A percentile compares a stretch with the other conserved stretches of the same genome.
phyloP scores from a whole-genome alignment of 2,888 invertebrate species.

The Drosophila neotestacea region DNA sequence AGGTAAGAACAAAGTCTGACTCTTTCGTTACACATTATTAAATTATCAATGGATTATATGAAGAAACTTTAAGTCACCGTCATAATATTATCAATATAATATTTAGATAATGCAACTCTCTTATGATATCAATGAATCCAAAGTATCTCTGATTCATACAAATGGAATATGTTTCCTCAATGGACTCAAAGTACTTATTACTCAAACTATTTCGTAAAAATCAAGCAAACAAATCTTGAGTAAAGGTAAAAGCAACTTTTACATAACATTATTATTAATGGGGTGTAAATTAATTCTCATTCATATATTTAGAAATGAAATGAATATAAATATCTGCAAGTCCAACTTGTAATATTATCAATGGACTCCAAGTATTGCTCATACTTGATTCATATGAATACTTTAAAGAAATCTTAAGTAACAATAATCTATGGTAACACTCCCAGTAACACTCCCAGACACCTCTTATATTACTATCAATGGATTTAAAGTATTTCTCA shows the following conservation, averaged over 20 bases:
- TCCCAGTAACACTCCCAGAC: constrained; percentile 1
- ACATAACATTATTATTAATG: not conserved
- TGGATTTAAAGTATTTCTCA: constrained; percentile 15
- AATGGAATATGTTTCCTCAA: too few species aligned
- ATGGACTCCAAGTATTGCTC: constrained; percentile 5
- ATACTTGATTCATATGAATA: not conserved
- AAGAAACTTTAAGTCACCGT: too few species aligned
- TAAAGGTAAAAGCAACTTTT: not conserved
- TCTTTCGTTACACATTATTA: too few species aligned
- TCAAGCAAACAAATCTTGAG: not conserved
- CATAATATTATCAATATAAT: too few species aligned
- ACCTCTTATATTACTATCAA: constrained; percentile 13
- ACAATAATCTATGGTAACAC: constrained; percentile 8
- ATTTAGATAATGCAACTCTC: too few species aligned
- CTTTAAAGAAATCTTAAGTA: not conserved
- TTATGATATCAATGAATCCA: too few species aligned
- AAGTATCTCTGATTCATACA: too few species aligned
- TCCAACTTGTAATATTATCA: not conserved
- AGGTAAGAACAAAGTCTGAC: too few species aligned
- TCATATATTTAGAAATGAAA: too few species aligned
- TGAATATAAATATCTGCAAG: not conserved
- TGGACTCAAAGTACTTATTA: too few species aligned
- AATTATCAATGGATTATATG: too few species aligned
- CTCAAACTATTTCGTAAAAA: not conserved
- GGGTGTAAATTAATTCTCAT: too few species aligned